Percentiles rank a stretch among this genome's conserved stretches.
Evolutionary conservation across 92 coral and sea anemone species (phyloP).

Genomic region (Porites lobata): DNA sequence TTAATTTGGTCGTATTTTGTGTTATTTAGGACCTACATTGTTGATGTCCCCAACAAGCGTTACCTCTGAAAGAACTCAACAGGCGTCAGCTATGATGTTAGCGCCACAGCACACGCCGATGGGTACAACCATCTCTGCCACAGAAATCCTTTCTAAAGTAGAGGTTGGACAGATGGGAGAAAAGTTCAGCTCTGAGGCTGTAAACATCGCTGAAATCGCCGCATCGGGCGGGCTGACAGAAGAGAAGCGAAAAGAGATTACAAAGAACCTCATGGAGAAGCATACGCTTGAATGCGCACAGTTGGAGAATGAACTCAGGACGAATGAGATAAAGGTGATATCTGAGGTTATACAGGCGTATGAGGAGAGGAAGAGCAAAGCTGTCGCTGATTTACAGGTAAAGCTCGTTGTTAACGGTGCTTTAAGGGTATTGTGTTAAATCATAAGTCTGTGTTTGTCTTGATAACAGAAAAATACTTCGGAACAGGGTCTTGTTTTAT

Average conservation of each 20-base stretch:
- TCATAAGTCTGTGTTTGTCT: background rate
- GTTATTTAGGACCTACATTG: conserved; percentile 9
- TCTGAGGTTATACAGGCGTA: conserved; percentile 91
- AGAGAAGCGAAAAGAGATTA: conserved; percentile 90
- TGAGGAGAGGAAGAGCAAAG: conserved; percentile 86
- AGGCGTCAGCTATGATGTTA: conserved; percentile 10
- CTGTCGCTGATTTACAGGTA: conserved; percentile 74
- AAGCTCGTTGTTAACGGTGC: background rate
- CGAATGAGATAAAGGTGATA: conserved; percentile 91
- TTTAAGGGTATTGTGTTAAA: background rate
- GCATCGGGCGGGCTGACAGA: conserved; percentile 90
- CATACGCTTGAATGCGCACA: conserved; percentile 99
- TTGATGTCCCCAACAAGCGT: conserved; percentile 13
- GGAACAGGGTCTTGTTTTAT: no score
- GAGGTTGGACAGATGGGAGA: conserved; percentile 97
- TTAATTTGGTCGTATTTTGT: background rate
- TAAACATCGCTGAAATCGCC: conserved; percentile 91
- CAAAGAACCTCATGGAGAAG: conserved; percentile 89
- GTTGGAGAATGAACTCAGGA: conserved; percentile 89
- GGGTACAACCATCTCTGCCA: conserved; percentile 72
- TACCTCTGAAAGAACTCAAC: conserved; percentile 36
- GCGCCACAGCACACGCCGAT: conserved; percentile 27
- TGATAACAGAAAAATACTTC: background rate
- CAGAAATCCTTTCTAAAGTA: conserved; percentile 87
- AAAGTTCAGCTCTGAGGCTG: conserved; percentile 92